Conservation (phyloP, 2,113 vertebrate species). For the Pseudorasbora parva region DNA sequence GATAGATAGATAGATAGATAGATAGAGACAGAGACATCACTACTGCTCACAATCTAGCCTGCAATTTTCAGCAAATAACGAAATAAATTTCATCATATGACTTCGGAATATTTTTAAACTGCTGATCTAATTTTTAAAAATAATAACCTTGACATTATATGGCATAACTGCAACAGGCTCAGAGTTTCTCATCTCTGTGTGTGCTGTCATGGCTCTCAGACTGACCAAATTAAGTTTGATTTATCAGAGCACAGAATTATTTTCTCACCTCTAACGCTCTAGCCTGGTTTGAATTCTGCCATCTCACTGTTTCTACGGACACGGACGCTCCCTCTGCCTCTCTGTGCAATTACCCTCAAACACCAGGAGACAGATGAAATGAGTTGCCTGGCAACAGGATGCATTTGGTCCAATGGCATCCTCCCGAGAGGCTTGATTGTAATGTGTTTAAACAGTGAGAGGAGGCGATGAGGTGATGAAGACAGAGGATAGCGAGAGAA, state of each 20-base stretch:
- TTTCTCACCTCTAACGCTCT: not conserved
- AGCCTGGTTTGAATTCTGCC: not conserved
- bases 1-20: no score
- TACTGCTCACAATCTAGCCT: not conserved
- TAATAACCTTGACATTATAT: not conserved
- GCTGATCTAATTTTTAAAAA: not conserved
- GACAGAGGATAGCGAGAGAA: conserved; percentile 40
- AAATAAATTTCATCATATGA: not conserved
- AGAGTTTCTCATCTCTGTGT: not conserved
- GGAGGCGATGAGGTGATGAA: conserved; percentile 59
- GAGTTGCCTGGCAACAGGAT: conserved; percentile 82
- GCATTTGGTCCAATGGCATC: conserved; percentile 77
- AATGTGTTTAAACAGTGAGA: conserved; percentile 77
- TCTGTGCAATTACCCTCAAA: conserved; percentile 75
- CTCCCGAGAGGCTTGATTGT: conserved; percentile 76
- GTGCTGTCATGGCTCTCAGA: conserved; percentile 46
- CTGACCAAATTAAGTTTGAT: not conserved
- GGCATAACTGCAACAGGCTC: not conserved
- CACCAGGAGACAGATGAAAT: conserved; percentile 75
- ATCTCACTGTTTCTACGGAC: conserved; percentile 8
- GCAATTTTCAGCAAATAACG: not conserved
- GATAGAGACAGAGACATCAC: no score
- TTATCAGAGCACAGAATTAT: conserved; percentile 10
- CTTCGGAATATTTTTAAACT: not conserved
- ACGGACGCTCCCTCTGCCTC: conserved; percentile 24